These are phyloP conservation scores for Spisula subtruncata DNA, from an alignment of 2,888 invertebrate species.

Conservation along the genomic window DNA sequence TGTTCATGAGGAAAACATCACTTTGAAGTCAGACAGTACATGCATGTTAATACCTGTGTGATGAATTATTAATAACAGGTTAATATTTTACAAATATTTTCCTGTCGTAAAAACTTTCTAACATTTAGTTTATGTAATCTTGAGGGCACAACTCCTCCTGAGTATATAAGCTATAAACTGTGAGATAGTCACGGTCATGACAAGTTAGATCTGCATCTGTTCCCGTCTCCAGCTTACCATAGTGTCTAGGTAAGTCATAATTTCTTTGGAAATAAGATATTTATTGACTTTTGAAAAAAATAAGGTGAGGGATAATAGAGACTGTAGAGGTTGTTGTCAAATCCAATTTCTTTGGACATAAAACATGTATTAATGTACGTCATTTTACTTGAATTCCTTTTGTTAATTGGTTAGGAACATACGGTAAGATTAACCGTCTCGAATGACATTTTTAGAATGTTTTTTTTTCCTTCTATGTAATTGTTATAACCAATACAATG, in stretches of 20 bases:
- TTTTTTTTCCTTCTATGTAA: too few relatives aligned
- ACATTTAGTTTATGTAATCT: background rate
- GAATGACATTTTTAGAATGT: too few relatives aligned
- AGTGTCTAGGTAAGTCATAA: background rate
- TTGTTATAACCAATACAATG: too few relatives aligned
- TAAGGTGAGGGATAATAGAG: too few relatives aligned
- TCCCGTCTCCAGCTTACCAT: background rate
- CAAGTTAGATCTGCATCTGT: background rate
- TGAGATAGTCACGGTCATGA: background rate
- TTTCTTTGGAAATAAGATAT: too few relatives aligned
- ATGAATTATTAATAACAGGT: conserved; percentile 12
- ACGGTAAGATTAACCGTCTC: too few relatives aligned
- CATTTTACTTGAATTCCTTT: too few relatives aligned
- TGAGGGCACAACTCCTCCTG: background rate
- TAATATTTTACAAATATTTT: conserved; percentile 2
- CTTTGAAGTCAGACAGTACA: conserved; percentile 34
- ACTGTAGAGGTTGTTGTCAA: too few relatives aligned
- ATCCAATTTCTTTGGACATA: too few relatives aligned
- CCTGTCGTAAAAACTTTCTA: background rate
- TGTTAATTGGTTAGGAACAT: too few relatives aligned
- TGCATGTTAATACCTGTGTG: conserved; percentile 1
- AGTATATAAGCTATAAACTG: conserved; percentile 8
- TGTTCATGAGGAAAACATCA: background rate
- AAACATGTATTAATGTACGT: too few relatives aligned
- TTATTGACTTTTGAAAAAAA: too few relatives aligned